Evolutionary conservation across 2,113 vertebrate species (phyloP).

Genomic region (Crotalus viridis): DNA sequence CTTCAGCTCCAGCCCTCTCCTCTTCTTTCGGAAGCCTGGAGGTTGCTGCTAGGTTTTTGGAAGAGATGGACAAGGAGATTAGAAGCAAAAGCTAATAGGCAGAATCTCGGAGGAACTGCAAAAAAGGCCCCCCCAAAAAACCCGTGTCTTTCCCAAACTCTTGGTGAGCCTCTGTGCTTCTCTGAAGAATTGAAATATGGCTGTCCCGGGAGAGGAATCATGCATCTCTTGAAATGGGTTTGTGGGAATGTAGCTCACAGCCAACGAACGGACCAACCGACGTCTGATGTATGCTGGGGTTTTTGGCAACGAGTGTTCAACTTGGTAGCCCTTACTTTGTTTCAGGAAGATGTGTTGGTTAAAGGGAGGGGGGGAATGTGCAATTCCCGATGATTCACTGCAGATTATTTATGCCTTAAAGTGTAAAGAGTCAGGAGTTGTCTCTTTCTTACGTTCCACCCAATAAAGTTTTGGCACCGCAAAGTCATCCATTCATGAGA

Average conservation of each 20-base stretch:
- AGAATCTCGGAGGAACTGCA: not conserved
- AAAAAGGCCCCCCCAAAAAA: not conserved
- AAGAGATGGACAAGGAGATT: not conserved
- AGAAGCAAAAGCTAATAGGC: not conserved
- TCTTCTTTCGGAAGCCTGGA: not conserved
- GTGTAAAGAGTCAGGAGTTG: not conserved
- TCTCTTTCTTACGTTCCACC: not conserved
- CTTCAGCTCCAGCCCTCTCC: not conserved
- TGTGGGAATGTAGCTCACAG: not conserved
- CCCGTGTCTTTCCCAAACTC: not conserved
- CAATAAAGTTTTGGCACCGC: not conserved
- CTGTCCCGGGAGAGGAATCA: not conserved
- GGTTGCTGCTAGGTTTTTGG: not conserved
- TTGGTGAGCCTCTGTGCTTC: not conserved
- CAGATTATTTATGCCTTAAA: not conserved
- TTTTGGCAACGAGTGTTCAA: not conserved
- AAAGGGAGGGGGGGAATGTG: not conserved
- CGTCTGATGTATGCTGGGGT: not conserved
- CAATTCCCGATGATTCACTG: not conserved
- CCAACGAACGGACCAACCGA: not conserved
- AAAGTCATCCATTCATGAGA: not conserved
- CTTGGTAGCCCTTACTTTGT: not conserved
- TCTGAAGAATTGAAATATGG: not conserved
- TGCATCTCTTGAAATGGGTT: not conserved
- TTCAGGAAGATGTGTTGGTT: not conserved